Percentiles rank a stretch among this genome's conserved stretches.
Conservation (phyloP, 2,113 vertebrate genomes). For the Chaetorhynchus papuensis region DNA sequence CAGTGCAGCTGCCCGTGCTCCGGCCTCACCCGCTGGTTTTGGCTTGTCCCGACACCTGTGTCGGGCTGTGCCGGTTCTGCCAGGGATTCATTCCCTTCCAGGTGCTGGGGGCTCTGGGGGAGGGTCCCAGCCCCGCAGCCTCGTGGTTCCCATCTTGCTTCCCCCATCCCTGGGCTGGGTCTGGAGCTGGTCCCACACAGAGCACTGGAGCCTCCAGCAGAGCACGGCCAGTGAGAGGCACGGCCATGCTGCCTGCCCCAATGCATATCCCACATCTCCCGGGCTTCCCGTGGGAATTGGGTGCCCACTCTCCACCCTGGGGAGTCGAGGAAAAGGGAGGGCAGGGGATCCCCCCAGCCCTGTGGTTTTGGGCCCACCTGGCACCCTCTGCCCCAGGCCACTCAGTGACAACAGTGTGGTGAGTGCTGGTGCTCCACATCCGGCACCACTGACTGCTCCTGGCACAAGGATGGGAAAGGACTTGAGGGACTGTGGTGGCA, state of each 20-base stretch:
- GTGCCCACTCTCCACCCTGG: not conserved
- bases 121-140: not conserved
- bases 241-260: rapidly evolving
- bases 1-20: rapidly evolving
- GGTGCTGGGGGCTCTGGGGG: rapidly evolving
- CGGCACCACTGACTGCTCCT: rapidly evolving
- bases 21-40: not conserved
- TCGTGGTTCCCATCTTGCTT: not conserved
- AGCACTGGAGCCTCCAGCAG: rapidly evolving
- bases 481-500: rapidly evolving
- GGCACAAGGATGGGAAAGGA: not conserved
- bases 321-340: rapidly evolving
- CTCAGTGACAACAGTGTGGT: rapidly evolving
- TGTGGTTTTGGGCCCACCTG: rapidly evolving
- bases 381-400: not conserved
- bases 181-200: rapidly evolving
- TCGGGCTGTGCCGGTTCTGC: not conserved
- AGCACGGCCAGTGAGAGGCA: not conserved
- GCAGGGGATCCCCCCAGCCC: not conserved
- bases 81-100: rapidly evolving
- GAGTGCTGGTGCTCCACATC: rapidly evolving
- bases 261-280: rapidly evolving
- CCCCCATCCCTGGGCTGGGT: not conserved
- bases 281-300: not conserved
- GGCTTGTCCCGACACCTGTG: rapidly evolving